Percentiles rank a stretch among this genome's conserved stretches.
Conservation (phyloP, 2,797 vertebrate genomes). For the Meriones psammophilus region DNA sequence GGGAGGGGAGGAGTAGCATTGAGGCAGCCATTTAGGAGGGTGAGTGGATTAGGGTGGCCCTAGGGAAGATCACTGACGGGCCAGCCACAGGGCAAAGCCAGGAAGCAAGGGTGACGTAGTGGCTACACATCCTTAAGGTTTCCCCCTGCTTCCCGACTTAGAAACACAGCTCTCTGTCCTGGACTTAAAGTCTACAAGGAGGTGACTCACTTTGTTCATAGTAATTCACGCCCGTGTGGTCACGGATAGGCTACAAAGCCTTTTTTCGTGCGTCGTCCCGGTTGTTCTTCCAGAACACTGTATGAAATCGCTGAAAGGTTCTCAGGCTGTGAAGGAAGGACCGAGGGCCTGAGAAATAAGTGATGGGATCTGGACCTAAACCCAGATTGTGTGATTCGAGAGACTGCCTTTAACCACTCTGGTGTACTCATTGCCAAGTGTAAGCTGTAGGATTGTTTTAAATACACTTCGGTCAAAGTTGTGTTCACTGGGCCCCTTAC, state of each 20-base stretch:
- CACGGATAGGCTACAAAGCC: not conserved
- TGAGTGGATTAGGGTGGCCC: not conserved
- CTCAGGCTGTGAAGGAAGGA: not conserved
- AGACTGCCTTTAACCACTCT: not conserved
- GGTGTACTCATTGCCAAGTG: not conserved
- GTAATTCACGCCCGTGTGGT: not conserved
- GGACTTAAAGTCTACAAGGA: not conserved
- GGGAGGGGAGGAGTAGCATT: not conserved
- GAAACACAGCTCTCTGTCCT: not conserved
- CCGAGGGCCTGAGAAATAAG: slow-evolving; percentile 5
- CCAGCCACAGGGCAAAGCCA: not conserved
- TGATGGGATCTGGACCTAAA: not conserved
- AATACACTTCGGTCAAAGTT: not conserved
- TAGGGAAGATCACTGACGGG: not conserved
- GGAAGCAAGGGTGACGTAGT: not conserved
- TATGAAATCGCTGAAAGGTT: not conserved
- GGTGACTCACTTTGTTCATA: not conserved
- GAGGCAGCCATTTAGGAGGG: not conserved
- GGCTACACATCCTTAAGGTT: not conserved
- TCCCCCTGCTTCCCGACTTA: slow-evolving; percentile 4
- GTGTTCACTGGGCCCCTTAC: not conserved
- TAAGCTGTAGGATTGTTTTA: slow-evolving; percentile 33
- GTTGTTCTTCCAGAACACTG: slow-evolving; percentile 17
- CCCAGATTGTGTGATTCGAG: not conserved
- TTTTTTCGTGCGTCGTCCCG: not conserved